Evolutionary conservation across 30 jellyfish, hydroid and myxozoan genomes (phyloP), one percentile per base, ranked within the genome.

Genomic region (Chrysaora quinquecirrha): DNA sequence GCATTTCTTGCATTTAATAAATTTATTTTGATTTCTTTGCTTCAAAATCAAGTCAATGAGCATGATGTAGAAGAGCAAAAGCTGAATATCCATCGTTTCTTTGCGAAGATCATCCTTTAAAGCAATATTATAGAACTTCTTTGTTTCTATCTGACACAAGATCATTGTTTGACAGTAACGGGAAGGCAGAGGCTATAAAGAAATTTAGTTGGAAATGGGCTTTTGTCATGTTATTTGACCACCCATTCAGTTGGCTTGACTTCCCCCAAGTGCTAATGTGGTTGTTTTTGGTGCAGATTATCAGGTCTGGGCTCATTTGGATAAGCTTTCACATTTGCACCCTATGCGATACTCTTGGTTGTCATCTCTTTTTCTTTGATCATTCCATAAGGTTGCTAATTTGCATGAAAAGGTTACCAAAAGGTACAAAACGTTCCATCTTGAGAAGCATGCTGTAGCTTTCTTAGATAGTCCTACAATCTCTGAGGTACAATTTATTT

Each of bases 281-380:
- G 68, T 52, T 52, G 68, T 52, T 52, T 14, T 52, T 9, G 68
- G 68, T 12, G 68, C 68, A 52, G 68, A 52, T 19, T 52, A 52
- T 30, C 83, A 80, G 46, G 83, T 64, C 23, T 80, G 90, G 90
- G 82, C 90, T 3, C 90, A 80, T 43, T 10, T 80, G 4, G 75
- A 80, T 25, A 18, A 48, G 10, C 64, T 64, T 23, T n/a, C 24
- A 31, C 75, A 80, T 28, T 18, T 31, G 18, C 76, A 19, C 19
- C 83, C 90, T 20, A 23, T 27, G 29, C 25, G 83, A 47, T 64
- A 80, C 65, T 38, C 83, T 1, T 80, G 90, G 90, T 27, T 80
- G 1, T 43, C 83, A 21, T 3, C 48, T n/a, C 19, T 48, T 23
- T 80, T 80, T 48, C 83, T 80, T 29, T 75, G 90, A 25, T 64